Conservation (phyloP, 2,113 vertebrate genomes). For the Prietella phreatophila region DNA sequence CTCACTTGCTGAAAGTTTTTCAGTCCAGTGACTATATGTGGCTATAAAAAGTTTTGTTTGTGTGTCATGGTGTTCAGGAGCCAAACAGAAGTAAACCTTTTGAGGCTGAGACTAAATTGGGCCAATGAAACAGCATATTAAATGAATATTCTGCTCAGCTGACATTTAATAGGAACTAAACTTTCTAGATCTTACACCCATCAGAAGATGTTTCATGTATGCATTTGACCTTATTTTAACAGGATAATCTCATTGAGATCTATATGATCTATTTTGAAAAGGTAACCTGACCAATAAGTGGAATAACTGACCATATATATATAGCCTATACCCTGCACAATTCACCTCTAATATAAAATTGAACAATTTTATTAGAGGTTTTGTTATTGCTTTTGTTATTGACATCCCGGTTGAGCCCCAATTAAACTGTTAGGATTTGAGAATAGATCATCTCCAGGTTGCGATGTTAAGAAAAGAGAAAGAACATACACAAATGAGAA, state of each 20-base stretch:
- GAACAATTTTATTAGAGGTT: background rate
- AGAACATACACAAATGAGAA: too few relatives aligned
- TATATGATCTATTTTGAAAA: background rate
- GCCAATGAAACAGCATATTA: background rate
- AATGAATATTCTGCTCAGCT: background rate
- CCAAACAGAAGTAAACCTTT: background rate
- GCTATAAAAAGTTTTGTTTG: background rate
- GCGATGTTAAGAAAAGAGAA: too few relatives aligned
- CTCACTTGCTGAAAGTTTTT: background rate
- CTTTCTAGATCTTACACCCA: background rate
- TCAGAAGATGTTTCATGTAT: background rate
- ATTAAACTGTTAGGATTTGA: too few relatives aligned
- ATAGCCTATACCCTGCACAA: background rate
- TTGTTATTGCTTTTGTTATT: background rate
- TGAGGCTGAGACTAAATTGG: background rate
- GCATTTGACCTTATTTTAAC: background rate
- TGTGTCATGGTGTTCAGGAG: background rate
- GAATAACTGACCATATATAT: background rate
- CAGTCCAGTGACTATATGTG: background rate
- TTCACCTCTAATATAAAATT: background rate
- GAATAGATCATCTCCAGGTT: too few relatives aligned
- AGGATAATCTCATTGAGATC: background rate
- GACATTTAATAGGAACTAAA: background rate
- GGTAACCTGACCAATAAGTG: background rate
- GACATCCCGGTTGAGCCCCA: too few relatives aligned